Evolutionary conservation across 2,113 vertebrate genomes (phyloP), one percentile per base, ranked within the genome.

Genomic region (Prolemur simus): DNA sequence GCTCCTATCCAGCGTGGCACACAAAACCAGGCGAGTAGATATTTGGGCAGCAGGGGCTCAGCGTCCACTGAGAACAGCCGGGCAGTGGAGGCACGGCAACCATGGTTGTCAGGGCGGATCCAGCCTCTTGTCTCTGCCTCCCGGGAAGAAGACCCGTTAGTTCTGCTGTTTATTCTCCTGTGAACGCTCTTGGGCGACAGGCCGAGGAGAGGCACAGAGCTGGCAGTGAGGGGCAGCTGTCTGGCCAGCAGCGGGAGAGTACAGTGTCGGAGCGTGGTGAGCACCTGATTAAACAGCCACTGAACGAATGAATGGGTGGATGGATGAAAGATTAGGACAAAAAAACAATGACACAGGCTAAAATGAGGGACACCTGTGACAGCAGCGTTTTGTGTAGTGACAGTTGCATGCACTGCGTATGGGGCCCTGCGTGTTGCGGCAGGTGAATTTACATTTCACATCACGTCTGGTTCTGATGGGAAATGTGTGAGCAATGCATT

Each of bases 111-210:
- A 23, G 1, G 6, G 13, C 39, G 13, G 49, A 14, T 5, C 17
- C 1, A 0, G 20, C 27, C 56, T 7, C 17, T 21, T 4, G 0
- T 2, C 8, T 21, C 39, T 0, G 21, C 23, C 1, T 78, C 84
- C 34, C 32, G 47, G 0, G 9, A 27, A 11, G 73, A 10, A 45
- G 21, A 8, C 56, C 6, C 1, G 2, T 4, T 8, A 5, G 4
- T 6, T 47, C 12, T 6, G 5, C 32, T 6, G 27, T 14, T 52
- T 14, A 25, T 39, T 18, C 9, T 13, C 88, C 45, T 60, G 15
- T 0, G 34, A 23, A n/a, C 2, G 56, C 4, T 7, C 13, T 37
- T 1, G 3, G 18, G 11, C 9, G 45, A 23, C 2, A 27, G 27
- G 42, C 12, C 3, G 3, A 0, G 6, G 58, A 29, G 20, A 52